Evolutionary conservation across 2,888 invertebrate genomes (phyloP), one percentile per base, ranked within the genome.

Genomic region (Mystacides longicornis): DNA sequence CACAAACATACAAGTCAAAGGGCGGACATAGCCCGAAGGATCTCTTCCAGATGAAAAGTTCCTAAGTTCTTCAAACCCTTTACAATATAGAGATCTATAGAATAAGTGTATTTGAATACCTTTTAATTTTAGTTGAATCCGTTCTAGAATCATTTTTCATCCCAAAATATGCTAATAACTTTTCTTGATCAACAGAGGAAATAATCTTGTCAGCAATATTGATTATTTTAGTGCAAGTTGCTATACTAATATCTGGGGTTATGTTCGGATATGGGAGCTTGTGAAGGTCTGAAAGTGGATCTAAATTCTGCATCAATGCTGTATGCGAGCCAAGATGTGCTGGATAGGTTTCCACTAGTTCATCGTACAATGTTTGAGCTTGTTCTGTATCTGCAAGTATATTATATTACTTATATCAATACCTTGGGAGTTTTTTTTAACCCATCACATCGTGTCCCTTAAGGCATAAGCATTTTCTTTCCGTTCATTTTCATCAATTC

Each of bases 121-220:
- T 82, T 76, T 93, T 94, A 59, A 89, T 86, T 71, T 91, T 91
- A 33, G 77, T 74, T 1, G 94, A 90, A 68, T 95, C 93, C 1
- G 81, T 71, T 51, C 91, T 79, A n/a, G 81, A 81, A 69, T 96
- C 94, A 56, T 81, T 82, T 72, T 94, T 95, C 64, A 89, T 81
- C 3, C 95, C 95, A 60, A 87, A 82, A 68, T 86, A 89, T 0
- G 88, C 86, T 23, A 96, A 75, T 60, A 97, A 70, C 62, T 85
- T 83, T 19, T 87, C 85, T 62, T 85, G 83, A 67, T 94, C 89
- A 20, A 93, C 84, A 59, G 82, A 79, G 7, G 76, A 74, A 51
- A 90, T 74, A 18, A 89, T 84, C 68, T 83, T 71, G 67, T 89
- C 75, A 64, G 86, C 77, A 22, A 87, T 73, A 21, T 68, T 63